Conservation (phyloP, 2,797 vertebrate species). For the Gambusia yucatana region DNA sequence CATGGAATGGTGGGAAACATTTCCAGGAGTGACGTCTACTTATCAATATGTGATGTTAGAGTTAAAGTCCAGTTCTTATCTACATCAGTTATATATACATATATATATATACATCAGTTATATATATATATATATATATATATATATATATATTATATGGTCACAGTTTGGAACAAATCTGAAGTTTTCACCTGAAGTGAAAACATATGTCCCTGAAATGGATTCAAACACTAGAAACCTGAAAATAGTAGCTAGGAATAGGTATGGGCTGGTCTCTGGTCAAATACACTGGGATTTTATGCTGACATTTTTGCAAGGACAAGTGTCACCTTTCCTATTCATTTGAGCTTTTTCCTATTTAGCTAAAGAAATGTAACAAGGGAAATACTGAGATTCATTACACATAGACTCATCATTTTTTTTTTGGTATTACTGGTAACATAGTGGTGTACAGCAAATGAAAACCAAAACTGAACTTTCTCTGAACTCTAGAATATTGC, state of each 20-base stretch:
- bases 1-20: not conserved
- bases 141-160: slow-evolving; percentile 17
- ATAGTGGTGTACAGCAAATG: not conserved
- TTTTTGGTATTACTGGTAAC: not conserved
- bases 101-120: slow-evolving; percentile 16
- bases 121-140: too few species aligned
- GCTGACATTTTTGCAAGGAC: too few species aligned
- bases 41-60: not conserved
- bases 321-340: not conserved
- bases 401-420: not conserved
- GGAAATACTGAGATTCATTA: not conserved
- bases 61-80: slow-evolving; percentile 56
- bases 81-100: slow-evolving; percentile 13
- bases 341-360: not conserved
- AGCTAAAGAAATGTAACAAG: not conserved
- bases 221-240: not conserved
- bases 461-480: not conserved
- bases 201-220: too few species aligned
- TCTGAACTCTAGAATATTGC: not conserved
- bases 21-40: not conserved
- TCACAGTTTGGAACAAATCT: not conserved
- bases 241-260: too few species aligned
- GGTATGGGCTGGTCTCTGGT: too few species aligned
- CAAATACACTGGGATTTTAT: too few species aligned
- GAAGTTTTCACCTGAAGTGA: not conserved